These are phyloP conservation scores for Hypomesus transpacificus DNA, from an alignment of 2,113 vertebrate species.

Conservation along the genomic window DNA sequence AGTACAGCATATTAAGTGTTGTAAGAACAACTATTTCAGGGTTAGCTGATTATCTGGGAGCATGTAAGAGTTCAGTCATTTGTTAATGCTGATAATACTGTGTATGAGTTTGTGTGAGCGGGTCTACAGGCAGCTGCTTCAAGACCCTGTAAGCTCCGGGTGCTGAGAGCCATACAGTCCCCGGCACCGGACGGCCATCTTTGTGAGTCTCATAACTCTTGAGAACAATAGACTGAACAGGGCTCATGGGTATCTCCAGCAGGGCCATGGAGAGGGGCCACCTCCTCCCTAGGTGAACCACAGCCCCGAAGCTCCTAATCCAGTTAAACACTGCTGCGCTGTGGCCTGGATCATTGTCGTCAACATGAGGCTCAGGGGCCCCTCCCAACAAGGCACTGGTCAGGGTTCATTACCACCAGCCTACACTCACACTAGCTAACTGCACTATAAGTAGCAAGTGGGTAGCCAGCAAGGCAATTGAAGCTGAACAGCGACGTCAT, in stretches of 20 bases:
- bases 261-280: constrained; percentile 31
- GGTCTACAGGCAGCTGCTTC: not conserved
- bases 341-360: constrained; percentile 46
- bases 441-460: no score
- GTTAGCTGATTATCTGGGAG: no score
- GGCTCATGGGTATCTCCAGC: constrained; percentile 28
- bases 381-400: not conserved
- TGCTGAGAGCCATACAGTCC: not conserved
- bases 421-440: no score
- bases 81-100: not conserved
- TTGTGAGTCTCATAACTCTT: constrained; percentile 23
- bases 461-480: no score
- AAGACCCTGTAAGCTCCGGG: not conserved
- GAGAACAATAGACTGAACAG: constrained; percentile 33
- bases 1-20: no score
- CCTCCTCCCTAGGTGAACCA: constrained; percentile 34
- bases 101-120: not conserved
- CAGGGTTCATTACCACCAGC: not conserved
- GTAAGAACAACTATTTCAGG: no score
- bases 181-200: constrained; percentile 14
- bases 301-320: constrained; percentile 59
- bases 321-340: constrained; percentile 40
- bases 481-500: no score
- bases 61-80: no score
- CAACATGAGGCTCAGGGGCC: constrained; percentile 27